phyloP scores from a whole-genome alignment of 2,888 invertebrate species.

The Eretmocerus hayati region DNA sequence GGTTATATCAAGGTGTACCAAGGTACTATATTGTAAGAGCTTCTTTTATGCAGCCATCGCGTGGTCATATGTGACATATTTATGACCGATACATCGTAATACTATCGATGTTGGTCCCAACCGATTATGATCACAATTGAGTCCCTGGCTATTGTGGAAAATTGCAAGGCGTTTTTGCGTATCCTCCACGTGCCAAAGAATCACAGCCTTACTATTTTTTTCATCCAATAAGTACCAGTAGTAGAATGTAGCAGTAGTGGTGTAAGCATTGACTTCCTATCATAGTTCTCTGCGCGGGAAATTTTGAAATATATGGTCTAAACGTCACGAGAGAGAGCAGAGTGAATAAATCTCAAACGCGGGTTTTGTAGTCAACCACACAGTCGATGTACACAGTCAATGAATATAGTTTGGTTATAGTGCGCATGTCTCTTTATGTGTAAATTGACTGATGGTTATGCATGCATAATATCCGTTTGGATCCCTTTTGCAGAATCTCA shows the following conservation, averaged over 20 bases:
- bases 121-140: slow-evolving; percentile 1
- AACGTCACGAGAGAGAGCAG: no score
- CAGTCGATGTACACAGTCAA: no score
- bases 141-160: slow-evolving; percentile 22
- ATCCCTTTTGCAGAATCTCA: neutral
- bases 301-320: slow-evolving; percentile 22
- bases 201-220: neutral
- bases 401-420: no score
- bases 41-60: slow-evolving; percentile 34
- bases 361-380: no score
- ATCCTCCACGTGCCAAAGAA: slow-evolving; percentile 9
- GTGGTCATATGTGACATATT: slow-evolving; percentile 37
- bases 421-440: no score
- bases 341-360: slow-evolving; percentile 19
- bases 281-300: slow-evolving; percentile 6
- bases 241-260: no score
- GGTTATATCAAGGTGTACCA: neutral
- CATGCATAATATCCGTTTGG: no score
- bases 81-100: slow-evolving; percentile 34
- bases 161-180: slow-evolving; percentile 19
- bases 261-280: neutral
- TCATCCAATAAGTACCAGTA: slow-evolving; percentile 19
- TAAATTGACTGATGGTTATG: no score
- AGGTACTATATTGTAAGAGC: no score
- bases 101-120: neutral